Evolutionary conservation across 1,140 invertebrate genomes (phyloP), one percentile per base, ranked within the genome.

Genomic region (Daktulosphaira vitifoliae): DNA sequence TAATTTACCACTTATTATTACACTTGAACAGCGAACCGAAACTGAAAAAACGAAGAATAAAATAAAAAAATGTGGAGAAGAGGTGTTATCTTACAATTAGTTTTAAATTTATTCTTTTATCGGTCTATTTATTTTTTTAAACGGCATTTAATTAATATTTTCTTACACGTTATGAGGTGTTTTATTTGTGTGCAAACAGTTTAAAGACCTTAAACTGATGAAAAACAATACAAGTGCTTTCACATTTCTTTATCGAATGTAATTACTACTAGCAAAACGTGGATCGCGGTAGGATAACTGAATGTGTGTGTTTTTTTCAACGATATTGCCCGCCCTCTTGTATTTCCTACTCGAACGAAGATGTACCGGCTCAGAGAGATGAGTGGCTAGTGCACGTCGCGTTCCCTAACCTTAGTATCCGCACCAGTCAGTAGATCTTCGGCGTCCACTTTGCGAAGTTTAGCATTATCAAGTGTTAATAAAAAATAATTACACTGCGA

Each of bases 331-430:
- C 54, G 54, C 54, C 54, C 54, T 59, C 54, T 59, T 59, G 5
- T 59, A 59, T 59, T 59, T 59, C 54, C 54, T 59, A 59, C 56
- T 46, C 42, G 6, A 29, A 33, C 56, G 56, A 62, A 62, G 56
- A 62, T 62, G 56, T 13, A 59, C 56, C 42, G 13, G 38, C 37
- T 33, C 37, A 11, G 53, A 62, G 23, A 62, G 56, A 48, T 46
- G 42, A 48, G 25, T 48, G 56, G 4, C 25, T 48, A n/a, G 26
- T 9, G 42, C 16, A 29, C 44, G 42, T 22, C 23, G 56, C 25
- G 39, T 62, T 48, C 15, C 23, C 23, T 48, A 48, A 26, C 56
- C 56, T 18, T 7, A 7, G 56, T 33, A n/a, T n/a, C n/a, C 22
- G 23, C 23, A 16, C 38, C 5, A 37, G 54, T 59, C 54, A 62